These are phyloP conservation scores for Prosapia bicincta DNA, from an alignment of 2,888 invertebrate species.

Conservation along the genomic window DNA sequence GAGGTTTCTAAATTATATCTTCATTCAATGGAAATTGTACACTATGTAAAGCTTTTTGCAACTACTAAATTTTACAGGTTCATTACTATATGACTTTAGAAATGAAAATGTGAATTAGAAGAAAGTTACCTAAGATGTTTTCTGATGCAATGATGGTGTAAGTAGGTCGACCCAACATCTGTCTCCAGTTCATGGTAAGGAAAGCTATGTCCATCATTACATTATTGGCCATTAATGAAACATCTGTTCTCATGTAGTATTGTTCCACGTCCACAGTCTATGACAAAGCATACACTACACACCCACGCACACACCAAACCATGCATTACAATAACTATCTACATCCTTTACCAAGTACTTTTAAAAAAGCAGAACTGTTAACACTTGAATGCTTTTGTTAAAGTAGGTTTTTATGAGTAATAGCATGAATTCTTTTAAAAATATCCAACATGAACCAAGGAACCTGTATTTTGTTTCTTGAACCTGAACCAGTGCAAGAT, in stretches of 20 bases:
- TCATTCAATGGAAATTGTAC: no score
- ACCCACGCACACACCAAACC: slow-evolving; percentile 8
- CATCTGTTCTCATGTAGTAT: slow-evolving; percentile 96
- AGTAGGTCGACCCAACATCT: slow-evolving; percentile 94
- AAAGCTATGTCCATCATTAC: slow-evolving; percentile 92
- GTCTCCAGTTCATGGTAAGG: slow-evolving; percentile 95
- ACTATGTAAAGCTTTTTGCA: no score
- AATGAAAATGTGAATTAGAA: no score
- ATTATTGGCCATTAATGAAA: slow-evolving; percentile 90
- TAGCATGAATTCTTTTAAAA: no score
- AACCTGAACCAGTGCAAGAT: no score
- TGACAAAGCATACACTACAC: slow-evolving; percentile 13
- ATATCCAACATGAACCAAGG: no score
- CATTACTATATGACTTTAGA: no score
- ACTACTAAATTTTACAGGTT: no score
- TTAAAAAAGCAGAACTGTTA: background rate
- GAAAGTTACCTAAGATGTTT: slow-evolving; percentile 32
- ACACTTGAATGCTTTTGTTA: background rate
- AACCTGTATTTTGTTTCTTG: no score
- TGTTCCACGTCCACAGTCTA: slow-evolving; percentile 90
- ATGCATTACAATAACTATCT: slow-evolving; percentile 3
- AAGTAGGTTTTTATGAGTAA: background rate
- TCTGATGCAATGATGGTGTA: slow-evolving; percentile 85
- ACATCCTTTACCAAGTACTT: background rate
- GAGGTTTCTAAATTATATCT: no score